phyloP scores from a whole-genome alignment of 2,797 vertebrate species.

The Lagodon rhomboides region DNA sequence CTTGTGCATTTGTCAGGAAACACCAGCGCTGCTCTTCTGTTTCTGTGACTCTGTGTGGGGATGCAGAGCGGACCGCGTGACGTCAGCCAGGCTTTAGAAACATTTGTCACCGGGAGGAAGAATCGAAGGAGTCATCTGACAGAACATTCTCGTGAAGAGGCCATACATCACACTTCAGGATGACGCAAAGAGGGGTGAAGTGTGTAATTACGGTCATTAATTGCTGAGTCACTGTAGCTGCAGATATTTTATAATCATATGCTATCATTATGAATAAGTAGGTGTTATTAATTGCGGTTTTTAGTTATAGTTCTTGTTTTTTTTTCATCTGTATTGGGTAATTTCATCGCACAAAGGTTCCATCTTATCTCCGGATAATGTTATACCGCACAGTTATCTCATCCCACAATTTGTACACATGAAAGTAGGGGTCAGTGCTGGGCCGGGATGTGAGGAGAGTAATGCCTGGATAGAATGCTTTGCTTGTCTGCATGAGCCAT shows the following conservation, averaged over 20 bases:
- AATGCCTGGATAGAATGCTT: slow-evolving; percentile 25
- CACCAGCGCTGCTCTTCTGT: background rate
- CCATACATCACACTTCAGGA: slow-evolving; percentile 29
- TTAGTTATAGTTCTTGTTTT: slow-evolving; percentile 22
- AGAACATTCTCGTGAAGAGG: slow-evolving; percentile 11
- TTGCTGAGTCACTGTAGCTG: slow-evolving; percentile 42
- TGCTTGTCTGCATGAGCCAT: slow-evolving; percentile 53
- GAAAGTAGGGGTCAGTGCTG: slow-evolving; percentile 40
- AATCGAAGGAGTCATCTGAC: slow-evolving; percentile 27
- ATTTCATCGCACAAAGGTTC: slow-evolving; percentile 7
- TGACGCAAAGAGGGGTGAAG: slow-evolving; percentile 5
- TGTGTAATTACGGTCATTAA: slow-evolving; percentile 50
- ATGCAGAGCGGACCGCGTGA: background rate
- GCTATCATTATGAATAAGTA: slow-evolving; percentile 17
- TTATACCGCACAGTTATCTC: slow-evolving; percentile 18
- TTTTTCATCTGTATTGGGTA: background rate
- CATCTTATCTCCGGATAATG: background rate
- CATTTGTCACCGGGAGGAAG: slow-evolving; percentile 6
- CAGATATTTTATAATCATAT: slow-evolving; percentile 45
- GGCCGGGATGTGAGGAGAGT: slow-evolving; percentile 41
- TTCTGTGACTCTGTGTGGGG: background rate
- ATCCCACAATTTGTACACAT: slow-evolving; percentile 24
- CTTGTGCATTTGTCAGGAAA: background rate
- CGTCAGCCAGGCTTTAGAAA: slow-evolving; percentile 2
- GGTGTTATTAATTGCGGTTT: slow-evolving; percentile 19